A percentile compares a stretch with the other conserved stretches of the same genome.
Evolutionary conservation across 2,797 vertebrate genomes (phyloP).

Genomic region (Tympanoctomys barrerae): DNA sequence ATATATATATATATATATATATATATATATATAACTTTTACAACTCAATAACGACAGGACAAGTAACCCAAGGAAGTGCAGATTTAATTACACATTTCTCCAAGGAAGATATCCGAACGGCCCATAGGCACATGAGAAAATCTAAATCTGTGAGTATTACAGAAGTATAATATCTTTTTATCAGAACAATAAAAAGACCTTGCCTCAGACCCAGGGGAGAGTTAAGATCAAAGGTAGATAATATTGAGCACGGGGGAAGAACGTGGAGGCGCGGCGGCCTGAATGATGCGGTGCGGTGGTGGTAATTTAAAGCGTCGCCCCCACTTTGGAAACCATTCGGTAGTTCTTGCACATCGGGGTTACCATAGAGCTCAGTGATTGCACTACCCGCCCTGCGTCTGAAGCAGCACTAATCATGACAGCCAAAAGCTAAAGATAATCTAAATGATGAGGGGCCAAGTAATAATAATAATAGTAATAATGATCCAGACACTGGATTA

Average conservation of each 20-base stretch:
- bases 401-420: fast-evolving
- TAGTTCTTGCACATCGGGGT: not conserved
- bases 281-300: not conserved
- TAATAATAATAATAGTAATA: too few species aligned
- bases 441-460: not conserved
- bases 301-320: too few species aligned
- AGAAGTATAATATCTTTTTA: not conserved
- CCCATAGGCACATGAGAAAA: not conserved
- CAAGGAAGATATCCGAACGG: not conserved
- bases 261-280: not conserved
- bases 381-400: fast-evolving
- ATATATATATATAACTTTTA: not conserved
- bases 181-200: not conserved
- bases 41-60: not conserved
- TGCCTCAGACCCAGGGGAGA: too few species aligned
- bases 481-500: fast-evolving
- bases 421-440: fast-evolving
- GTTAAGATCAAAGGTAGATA: too few species aligned
- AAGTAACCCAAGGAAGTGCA: not conserved
- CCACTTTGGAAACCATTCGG: not conserved
- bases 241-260: too few species aligned
- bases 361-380: fast-evolving
- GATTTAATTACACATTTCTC: not conserved
- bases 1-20: too few species aligned
- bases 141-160: not conserved